Evolutionary conservation across 2,113 vertebrate species (phyloP), one percentile per base, ranked within the genome.

Genomic region (Piliocolobus tephrosceles): DNA sequence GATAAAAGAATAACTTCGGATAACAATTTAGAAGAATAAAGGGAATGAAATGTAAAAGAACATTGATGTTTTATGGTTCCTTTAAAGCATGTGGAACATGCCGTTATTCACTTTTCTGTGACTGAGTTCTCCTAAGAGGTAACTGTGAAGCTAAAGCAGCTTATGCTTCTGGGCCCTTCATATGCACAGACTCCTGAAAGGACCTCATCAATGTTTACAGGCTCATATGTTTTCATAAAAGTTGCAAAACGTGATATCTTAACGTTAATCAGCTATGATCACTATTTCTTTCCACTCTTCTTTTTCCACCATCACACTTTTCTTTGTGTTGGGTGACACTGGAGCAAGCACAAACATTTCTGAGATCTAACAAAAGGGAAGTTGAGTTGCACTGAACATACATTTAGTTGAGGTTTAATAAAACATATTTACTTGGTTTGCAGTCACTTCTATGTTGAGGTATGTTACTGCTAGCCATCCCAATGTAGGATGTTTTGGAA

Each of bases 11-110:
- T n/a, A n/a, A 73, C 88, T 57, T 88, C 58, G 27, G 43, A 79
- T 57, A 93, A 58, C 45, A 88, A 58, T 55, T 92, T 25, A 94
- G 57, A 94, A 66, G 75, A 96, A 94, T 22, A 18, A 79, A 92
- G 27, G 35, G 40, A 79, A 75, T 82, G 12, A 94, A 79, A 72
- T 43, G 2, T 23, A 92, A 79, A 55, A 78, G 58, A 70, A 25
- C 9, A 58, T 11, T 90, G 61, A 13, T 58, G 52, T 82, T 86
- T 87, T 80, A 40, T 25, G 16, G 13, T 52, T 76, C 52, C 68
- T 86, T 72, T 85, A 64, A 81, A 70, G 87, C 3, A 58, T 14
- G 32, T 45, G 32, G 55, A 76, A 40, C n/a, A 80, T 66, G 47
- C 6, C 35, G 12, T 73, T 50, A 75, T 9, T 61, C 27, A 50